Percentiles rank a stretch among this genome's conserved stretches.
phyloP scores from a whole-genome alignment of 2,797 vertebrate genomes.

The Sebastes cheni region DNA sequence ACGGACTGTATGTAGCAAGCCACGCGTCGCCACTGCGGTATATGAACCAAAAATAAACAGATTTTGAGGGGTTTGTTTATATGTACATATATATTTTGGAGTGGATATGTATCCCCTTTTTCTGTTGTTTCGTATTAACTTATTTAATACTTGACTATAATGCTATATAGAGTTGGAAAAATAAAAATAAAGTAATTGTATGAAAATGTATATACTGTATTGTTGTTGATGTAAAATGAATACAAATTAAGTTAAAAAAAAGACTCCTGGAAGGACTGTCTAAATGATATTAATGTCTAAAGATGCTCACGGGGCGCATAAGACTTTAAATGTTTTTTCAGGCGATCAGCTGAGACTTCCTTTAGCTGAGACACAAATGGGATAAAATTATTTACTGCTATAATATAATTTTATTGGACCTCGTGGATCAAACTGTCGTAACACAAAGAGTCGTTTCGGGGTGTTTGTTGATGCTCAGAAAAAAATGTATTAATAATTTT shows the following conservation, averaged over 20 bases:
- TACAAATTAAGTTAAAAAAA: not conserved
- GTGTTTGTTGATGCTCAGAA: not conserved
- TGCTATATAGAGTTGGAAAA: too few species aligned
- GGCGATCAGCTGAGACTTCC: not conserved
- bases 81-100: too few species aligned
- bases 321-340: accelerated
- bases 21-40: accelerated
- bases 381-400: not conserved
- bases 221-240: too few species aligned
- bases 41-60: too few species aligned
- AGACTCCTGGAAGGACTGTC: not conserved
- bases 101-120: too few species aligned
- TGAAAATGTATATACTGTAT: too few species aligned
- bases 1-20: too few species aligned
- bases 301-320: not conserved
- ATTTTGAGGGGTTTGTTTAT: too few species aligned
- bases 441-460: not conserved
- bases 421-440: not conserved
- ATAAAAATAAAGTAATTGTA: too few species aligned
- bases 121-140: too few species aligned
- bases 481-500: accelerated
- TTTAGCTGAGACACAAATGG: not conserved
- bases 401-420: not conserved
- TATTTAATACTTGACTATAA: too few species aligned
- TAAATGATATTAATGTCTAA: not conserved